A percentile compares a stretch with the other conserved stretches of the same genome.
phyloP scores from a whole-genome alignment of 2,797 vertebrate genomes.

The Pantherophis vulpinus region DNA sequence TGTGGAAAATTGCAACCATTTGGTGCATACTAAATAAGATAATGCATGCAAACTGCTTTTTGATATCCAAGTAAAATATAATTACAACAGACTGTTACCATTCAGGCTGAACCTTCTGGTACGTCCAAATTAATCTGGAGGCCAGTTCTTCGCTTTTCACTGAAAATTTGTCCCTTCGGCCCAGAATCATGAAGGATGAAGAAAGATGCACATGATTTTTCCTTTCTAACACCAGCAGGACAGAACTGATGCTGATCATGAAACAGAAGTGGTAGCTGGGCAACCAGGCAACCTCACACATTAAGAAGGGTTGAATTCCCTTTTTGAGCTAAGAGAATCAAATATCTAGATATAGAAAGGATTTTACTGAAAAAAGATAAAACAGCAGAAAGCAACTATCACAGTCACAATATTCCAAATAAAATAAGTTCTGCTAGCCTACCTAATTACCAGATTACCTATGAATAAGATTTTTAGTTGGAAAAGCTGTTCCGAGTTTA shows the following conservation, averaged over 20 bases:
- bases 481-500: background rate
- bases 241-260: background rate
- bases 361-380: background rate
- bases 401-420: background rate
- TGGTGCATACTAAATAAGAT: conserved; percentile 53
- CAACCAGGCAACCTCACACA: background rate
- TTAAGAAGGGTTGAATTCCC: background rate
- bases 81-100: background rate
- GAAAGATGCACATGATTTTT: background rate
- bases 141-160: background rate
- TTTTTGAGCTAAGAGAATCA: background rate
- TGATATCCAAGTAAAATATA: background rate
- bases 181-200: background rate
- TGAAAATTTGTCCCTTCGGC: background rate
- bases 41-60: background rate
- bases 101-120: background rate
- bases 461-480: background rate
- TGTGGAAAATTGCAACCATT: conserved; percentile 55
- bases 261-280: background rate
- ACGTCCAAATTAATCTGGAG: background rate
- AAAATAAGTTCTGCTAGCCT: background rate
- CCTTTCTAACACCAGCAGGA: background rate
- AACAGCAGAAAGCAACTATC: background rate
- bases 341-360: background rate
- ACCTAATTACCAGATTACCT: background rate